Base-by-base conservation (phyloP, 1,140 invertebrate genomes). In the Cotesia glomerata region DNA sequence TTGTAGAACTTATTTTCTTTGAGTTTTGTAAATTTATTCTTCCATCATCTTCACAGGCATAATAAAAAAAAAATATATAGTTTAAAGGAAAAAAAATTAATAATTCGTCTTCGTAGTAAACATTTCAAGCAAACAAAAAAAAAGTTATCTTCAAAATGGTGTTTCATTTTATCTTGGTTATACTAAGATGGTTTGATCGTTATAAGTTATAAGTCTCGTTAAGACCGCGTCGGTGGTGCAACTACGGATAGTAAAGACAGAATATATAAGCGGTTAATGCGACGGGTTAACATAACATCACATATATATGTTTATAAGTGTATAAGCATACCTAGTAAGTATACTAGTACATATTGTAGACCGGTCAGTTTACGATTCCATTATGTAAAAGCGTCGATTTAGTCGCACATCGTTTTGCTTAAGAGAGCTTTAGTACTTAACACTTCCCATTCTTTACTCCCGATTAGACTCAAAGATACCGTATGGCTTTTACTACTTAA, bases 331-430 rank as follows among this genome's bases (percentile, higher is more conserved):
- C 26, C 26, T 5, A 45, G 11, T 45, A 45, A 45, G 39, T 45
- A 45, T 26, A 26, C 26, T 26, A 65, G 51, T 58, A 72, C 63
- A 59, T 64, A 71, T 71, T 36, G 9, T 68, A 69, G n/a, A 36
- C 52, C 73, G 66, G 14, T 66, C 70, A 72, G 66, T 76, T 76
- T 74, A 76, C 72, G 75, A 76, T 74, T 67, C 75, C 70, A 76
- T 76, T 76, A 76, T 76, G 75, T 74, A 72, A 76, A 74, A 61
- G 62, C 70, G 70, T 36, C 51, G 58, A 52, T 39, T 69, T 49
- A 52, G 34, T 35, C 11, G 45, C 54, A 52, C 58, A 73, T 52
- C 68, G 51, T 52, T 68, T 52, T 54, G 54, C 18, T 73, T 69
- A 59, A 52, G 61, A 54, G 56, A 67, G 63, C 56, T 64, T 56